Conservation (phyloP, 2,113 vertebrate genomes). For the Calypte anna region DNA sequence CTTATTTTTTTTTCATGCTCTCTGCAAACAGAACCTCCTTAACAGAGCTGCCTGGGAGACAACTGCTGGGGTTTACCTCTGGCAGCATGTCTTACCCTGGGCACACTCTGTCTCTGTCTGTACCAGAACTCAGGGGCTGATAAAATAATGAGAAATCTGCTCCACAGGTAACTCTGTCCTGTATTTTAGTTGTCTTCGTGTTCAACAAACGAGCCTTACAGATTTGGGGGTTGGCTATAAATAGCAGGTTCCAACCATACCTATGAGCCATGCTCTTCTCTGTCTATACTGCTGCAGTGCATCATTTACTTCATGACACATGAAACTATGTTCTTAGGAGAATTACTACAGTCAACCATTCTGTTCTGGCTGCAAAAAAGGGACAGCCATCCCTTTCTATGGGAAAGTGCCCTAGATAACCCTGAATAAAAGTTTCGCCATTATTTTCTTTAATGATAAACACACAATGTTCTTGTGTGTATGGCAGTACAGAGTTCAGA, state of each 20-base stretch:
- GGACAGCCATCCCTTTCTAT: rapidly evolving
- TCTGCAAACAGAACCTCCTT: not conserved
- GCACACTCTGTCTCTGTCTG: not conserved
- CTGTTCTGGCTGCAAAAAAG: not conserved
- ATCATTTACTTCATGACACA: not conserved
- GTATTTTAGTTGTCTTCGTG: not conserved
- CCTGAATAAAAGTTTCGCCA: not conserved
- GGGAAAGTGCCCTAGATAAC: not conserved
- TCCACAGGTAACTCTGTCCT: not conserved
- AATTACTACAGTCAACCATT: not conserved
- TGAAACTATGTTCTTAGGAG: not conserved
- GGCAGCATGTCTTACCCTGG: rapidly evolving
- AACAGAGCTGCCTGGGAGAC: not conserved
- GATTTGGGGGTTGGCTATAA: not conserved
- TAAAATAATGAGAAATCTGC: not conserved
- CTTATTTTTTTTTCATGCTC: not conserved
- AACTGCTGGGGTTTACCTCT: not conserved
- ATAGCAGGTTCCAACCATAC: not conserved
- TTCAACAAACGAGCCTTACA: not conserved
- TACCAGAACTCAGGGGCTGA: not conserved
- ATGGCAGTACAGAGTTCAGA: not conserved
- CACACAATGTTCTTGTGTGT: not conserved
- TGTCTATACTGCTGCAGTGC: not conserved
- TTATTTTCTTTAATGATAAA: not conserved
- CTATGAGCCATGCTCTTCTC: not conserved